Evolutionary conservation across 2,113 vertebrate genomes (phyloP), one percentile per base, ranked within the genome.

Genomic region (Chloropsis hardwickii): DNA sequence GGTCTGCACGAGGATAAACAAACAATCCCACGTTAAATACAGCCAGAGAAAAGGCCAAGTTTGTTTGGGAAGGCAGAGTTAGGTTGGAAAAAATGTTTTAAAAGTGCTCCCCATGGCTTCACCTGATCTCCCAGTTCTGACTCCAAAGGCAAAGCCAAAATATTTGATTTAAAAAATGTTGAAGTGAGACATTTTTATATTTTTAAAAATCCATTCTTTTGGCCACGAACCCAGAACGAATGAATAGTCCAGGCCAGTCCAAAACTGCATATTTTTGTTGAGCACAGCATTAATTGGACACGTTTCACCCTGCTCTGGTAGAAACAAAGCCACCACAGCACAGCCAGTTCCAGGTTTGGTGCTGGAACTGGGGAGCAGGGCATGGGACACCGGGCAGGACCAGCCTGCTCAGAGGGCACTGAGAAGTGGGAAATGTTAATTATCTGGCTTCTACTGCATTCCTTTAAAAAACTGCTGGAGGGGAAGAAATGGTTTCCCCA

Each of bases 71-170:
- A 88, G 62, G 53, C 40, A 72, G 50, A 82, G 35, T 24, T 73
- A 48, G 10, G 35, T 4, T 35, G 70, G 70, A 82, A 90, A 89
- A 89, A 69, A 37, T 42, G 62, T 69, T 64, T n/a, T 23, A 42
- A 33, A 84, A 72, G 16, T 5, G 22, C 13, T 72, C 70, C 53
- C 14, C 8, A 9, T 20, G 65, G 40, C 54, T 96, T 69, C 80
- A 94, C 90, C 85, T 76, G 81, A 94, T 81, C 90, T 85, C 81
- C 44, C 24, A 14, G 23, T 35, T 60, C 29, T 6, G 53, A 81
- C 92, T 94, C 78, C 70, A 88, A 89, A 81, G 69, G 61, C 47
- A 66, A 90, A 93, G 82, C 82, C 92, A 97, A 80, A 96, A 66
- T 51, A 77, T 69, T 88, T 80, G n/a, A 76, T 92, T 91, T 79